Base-by-base conservation (phyloP, 1,140 invertebrate species). In the Drosophila nigromelanica region DNA sequence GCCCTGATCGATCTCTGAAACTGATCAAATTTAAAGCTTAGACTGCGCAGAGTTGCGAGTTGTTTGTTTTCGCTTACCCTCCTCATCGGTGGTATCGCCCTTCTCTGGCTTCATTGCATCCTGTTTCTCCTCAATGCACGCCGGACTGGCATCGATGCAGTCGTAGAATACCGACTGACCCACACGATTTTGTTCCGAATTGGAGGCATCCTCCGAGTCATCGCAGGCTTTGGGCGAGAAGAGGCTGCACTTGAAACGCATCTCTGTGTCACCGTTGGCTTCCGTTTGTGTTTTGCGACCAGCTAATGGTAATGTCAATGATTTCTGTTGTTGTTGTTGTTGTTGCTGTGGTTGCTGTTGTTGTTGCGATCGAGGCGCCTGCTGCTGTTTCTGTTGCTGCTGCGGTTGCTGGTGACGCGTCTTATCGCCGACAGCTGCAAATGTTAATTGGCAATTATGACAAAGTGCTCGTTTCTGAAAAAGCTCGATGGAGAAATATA, bases 1-100 rank as follows among this genome's bases (percentile, higher is more conserved):
- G 70, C 98, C 96, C 92, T 97, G 96, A 90, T 96, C 95, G 51
- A 96, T 94, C 91, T 96, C 95, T 75, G 95, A 95, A 83, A 95
- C 94, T 93, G 90, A 63, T 75, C 90, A 2, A 75, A 62, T 33
- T 37, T n/a, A 37, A 27, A 14, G 8, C 12, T 47, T 37, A 63
- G 5, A 47, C 7, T 37, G 45, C 35, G 11, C 5, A 11, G 0
- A 12, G 8, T 12, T 70, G 21, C 1, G 11, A 18, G 24, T 43
- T 54, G 12, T 54, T 43, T 18, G 12, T 27, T 0, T 45, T 14
- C 42, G 85, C 70, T 89, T 90, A 95, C 95, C 94, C 93, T 95
- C 95, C 80, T 95, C 95, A 39, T 94, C 93, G 55, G 94, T 89
- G n/a, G 83, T 95, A 83, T 95, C 95, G 73, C 91, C 91, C 43